A percentile compares a stretch with the other conserved stretches of the same genome.
Conservation (phyloP, 1,140 invertebrate species). For the Plectus sambesii region DNA sequence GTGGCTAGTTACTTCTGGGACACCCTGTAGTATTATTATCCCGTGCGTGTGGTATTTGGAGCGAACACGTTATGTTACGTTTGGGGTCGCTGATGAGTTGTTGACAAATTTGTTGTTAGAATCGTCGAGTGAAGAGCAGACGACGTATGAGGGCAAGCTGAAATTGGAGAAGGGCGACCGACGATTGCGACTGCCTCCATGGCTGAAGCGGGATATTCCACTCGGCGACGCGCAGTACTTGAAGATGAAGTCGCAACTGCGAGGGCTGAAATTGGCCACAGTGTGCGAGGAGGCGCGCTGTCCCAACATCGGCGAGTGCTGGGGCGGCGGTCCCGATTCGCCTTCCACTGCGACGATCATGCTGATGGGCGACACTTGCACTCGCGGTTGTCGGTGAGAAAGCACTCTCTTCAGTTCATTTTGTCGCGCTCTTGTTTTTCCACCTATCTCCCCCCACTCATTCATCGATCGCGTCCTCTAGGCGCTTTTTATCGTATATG, state of each 20-base stretch:
- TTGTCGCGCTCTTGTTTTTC: conserved; percentile 4
- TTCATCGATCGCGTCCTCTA: too few species aligned
- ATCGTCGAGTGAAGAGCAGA: too few species aligned
- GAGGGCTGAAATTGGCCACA: conserved; percentile 79
- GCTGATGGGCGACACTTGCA: conserved; percentile 53
- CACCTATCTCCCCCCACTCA: not conserved
- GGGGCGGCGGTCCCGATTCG: conserved; percentile 62
- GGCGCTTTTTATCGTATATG: too few species aligned
- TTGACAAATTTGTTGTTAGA: conserved; percentile 9
- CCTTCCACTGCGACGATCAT: conserved; percentile 57
- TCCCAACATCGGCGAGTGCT: conserved; percentile 98
- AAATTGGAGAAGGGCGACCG: conserved; percentile 29
- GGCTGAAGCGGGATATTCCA: conserved; percentile 90
- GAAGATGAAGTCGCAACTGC: conserved; percentile 71
- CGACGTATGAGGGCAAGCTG: conserved; percentile 5
- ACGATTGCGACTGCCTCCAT: conserved; percentile 66
- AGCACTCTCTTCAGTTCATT: not conserved
- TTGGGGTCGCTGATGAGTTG: too few species aligned
- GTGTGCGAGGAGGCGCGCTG: conserved; percentile 98
- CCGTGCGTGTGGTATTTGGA: too few species aligned
- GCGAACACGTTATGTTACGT: too few species aligned
- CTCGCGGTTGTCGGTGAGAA: conserved; percentile 39
- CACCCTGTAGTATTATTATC: too few species aligned
- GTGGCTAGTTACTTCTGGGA: too few species aligned
- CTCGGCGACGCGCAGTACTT: conserved; percentile 67